A percentile compares a stretch with the other conserved stretches of the same genome.
Conservation (phyloP, 2,888 invertebrate genomes). For the Luperina testacea region DNA sequence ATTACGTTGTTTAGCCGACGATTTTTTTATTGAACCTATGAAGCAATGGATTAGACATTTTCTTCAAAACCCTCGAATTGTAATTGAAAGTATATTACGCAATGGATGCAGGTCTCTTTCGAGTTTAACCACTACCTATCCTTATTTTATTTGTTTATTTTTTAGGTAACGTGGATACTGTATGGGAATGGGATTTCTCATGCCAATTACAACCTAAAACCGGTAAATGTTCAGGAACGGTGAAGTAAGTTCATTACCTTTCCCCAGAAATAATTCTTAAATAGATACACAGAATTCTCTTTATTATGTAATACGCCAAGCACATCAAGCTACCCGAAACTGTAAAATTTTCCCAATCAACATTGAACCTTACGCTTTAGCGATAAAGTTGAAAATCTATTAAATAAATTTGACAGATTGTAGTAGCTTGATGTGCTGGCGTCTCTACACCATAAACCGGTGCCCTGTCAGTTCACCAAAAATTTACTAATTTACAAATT, state of each 20-base stretch:
- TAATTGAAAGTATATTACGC: too few relatives aligned
- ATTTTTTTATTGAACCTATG: neutral
- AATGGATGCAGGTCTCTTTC: neutral
- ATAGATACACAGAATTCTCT: too few relatives aligned
- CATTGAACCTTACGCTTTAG: too few relatives aligned
- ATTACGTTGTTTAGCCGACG: neutral
- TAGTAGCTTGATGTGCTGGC: too few relatives aligned
- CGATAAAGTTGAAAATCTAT: too few relatives aligned
- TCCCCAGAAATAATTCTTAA: neutral
- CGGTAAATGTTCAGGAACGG: slow-evolving; percentile 70
- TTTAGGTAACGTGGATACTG: slow-evolving; percentile 64
- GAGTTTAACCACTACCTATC: neutral
- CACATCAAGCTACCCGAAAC: too few relatives aligned
- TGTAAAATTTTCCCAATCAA: too few relatives aligned
- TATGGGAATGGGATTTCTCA: slow-evolving; percentile 81
- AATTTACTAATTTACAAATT: too few relatives aligned
- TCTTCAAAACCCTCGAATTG: neutral
- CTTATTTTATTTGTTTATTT: slow-evolving; percentile 7
- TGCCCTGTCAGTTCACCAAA: too few relatives aligned
- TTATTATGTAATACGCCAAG: too few relatives aligned
- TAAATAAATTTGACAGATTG: too few relatives aligned
- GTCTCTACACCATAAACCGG: too few relatives aligned
- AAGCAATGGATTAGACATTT: slow-evolving; percentile 3
- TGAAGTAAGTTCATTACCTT: slow-evolving; percentile 48
- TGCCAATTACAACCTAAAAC: slow-evolving; percentile 77